Evolutionary conservation across 1,140 invertebrate species (phyloP), one percentile per base, ranked within the genome.

Genomic region (Coptotermes formosanus): DNA sequence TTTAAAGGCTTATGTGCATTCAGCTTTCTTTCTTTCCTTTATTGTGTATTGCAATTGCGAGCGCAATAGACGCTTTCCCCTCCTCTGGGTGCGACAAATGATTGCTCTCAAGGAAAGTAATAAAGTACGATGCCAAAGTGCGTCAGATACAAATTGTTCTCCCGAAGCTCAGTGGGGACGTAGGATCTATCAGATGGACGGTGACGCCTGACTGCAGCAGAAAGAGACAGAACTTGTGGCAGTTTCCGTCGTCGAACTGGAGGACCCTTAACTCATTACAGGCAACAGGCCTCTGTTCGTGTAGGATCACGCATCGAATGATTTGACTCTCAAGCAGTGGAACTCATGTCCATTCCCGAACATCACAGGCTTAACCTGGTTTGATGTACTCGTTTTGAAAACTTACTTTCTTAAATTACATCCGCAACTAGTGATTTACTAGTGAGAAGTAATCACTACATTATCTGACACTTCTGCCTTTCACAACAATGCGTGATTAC

Each of bases 61-160:
- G n/a, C n/a, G 64, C 0, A 25, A 75, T 16, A 30, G 52, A 55
- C 12, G 52, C 14, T 30, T 75, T 14, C 64, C 64, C 64, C 64
- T 30, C 64, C 52, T 16, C 64, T n/a, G 19, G 64, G n/a, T 75
- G 64, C 64, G 64, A 75, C 64, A 75, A 75, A 75, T 75, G 64
- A 75, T 75, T 75, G 64, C n/a, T n/a, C 64, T 52, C 45, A 84
- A 64, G 48, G 30, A 52, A 52, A 64, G 83, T 84, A 84, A 84
- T 84, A 84, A 84, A 84, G 48, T 52, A 45, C 43, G 43, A 30
- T 84, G 83, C 59, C 83, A 52, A 59, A 84, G 48, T 30, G 45
- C 83, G 83, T 84, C 83, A 84, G 83, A 23, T 84, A 84, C 59
- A 84, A 84, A 84, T 84, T 84, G 83, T 84, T 84, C 48, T 64